These are phyloP conservation scores for Zeuzera pyrina DNA, from an alignment of 2,888 invertebrate species.

Conservation along the genomic window DNA sequence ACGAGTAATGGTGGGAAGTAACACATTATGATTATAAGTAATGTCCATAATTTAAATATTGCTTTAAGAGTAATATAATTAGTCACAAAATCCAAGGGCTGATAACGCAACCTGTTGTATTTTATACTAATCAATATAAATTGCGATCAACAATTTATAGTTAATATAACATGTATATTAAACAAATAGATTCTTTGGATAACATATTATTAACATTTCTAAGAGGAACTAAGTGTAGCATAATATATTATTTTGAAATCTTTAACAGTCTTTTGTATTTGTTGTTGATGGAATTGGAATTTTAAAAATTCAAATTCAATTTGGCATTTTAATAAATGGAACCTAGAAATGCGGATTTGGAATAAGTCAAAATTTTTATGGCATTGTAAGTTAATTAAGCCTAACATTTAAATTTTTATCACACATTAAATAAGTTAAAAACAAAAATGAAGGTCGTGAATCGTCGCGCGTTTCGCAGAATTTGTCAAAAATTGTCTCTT, in stretches of 20 bases:
- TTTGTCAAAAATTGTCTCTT: conserved; percentile 62
- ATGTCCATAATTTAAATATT: conserved; percentile 61
- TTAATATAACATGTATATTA: conserved; percentile 49
- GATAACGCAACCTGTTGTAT: conserved; percentile 29
- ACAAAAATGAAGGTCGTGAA: conserved; percentile 44
- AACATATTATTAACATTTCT: conserved; percentile 65
- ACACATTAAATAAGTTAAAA: conserved; percentile 66
- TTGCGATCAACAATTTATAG: conserved; percentile 52
- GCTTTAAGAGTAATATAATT: conserved; percentile 49
- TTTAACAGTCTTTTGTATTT: conserved; percentile 25
- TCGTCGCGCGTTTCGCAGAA: conserved; percentile 61
- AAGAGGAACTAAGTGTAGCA: conserved; percentile 66
- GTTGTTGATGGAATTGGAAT: conserved; percentile 26
- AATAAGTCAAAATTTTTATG: conserved; percentile 53
- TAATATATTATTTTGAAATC: conserved; percentile 33
- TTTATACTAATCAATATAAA: conserved; percentile 51
- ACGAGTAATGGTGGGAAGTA: conserved; percentile 63
- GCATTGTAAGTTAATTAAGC: conserved; percentile 60
- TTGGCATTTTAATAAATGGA: conserved; percentile 25
- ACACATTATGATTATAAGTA: conserved; percentile 45
- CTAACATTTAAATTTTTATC: conserved; percentile 48
- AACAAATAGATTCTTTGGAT: conserved; percentile 65
- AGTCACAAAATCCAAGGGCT: conserved; percentile 38
- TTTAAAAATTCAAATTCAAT: conserved; percentile 25
- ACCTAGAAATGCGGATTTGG: conserved; percentile 60